Conservation (phyloP, 1,140 invertebrate genomes). For the Melipona quadrifasciata region DNA sequence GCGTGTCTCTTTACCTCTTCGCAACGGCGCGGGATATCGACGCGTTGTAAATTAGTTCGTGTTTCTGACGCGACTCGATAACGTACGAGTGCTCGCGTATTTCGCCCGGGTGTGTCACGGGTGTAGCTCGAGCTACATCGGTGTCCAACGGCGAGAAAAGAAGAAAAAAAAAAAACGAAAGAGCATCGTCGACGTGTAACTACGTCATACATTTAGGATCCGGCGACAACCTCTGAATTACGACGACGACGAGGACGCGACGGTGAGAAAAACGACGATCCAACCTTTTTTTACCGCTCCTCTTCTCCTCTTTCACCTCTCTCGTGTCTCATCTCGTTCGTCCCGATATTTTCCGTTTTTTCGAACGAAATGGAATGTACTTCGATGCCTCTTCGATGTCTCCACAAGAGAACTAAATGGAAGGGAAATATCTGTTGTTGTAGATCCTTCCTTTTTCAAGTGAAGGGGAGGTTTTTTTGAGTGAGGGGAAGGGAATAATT, state of each 20-base stretch:
- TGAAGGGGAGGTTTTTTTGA: too few relatives aligned
- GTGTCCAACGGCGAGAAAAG: slow-evolving; percentile 1
- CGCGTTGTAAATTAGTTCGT: slow-evolving; percentile 16
- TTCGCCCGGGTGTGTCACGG: background rate
- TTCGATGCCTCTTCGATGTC: background rate
- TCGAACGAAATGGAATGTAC: background rate
- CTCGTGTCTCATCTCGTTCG: background rate
- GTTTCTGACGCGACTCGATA: slow-evolving; percentile 18
- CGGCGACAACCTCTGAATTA: slow-evolving; percentile 15
- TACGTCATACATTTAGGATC: slow-evolving; percentile 28
- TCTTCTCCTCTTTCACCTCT: background rate
- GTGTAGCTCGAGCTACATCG: background rate
- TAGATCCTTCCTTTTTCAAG: too few relatives aligned
- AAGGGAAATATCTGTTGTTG: background rate
- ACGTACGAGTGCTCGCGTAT: slow-evolving; percentile 25
- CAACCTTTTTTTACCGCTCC: background rate
- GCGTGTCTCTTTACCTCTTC: background rate
- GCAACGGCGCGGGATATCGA: background rate
- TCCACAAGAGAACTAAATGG: background rate
- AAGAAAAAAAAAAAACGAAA: background rate
- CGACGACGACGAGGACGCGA: background rate
- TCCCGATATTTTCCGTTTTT: background rate
- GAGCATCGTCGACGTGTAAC: background rate
- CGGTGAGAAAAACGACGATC: background rate
- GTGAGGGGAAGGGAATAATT: too few relatives aligned